Conservation (phyloP, 2,888 invertebrate genomes). For the Eurois occulta region DNA sequence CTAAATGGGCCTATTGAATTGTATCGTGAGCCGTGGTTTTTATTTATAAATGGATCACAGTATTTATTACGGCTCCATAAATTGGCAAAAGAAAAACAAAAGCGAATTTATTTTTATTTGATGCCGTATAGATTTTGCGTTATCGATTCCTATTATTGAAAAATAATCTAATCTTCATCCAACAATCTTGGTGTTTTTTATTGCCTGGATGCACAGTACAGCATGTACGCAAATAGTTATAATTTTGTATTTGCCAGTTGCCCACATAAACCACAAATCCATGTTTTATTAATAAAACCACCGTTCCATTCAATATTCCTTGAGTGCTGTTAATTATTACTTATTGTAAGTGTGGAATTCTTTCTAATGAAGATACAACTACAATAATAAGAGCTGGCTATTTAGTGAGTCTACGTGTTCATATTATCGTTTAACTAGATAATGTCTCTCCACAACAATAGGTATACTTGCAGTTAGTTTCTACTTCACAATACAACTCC, state of each 20-base stretch:
- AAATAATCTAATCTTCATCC: constrained; percentile 22
- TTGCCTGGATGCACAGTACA: no score
- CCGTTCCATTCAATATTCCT: not conserved
- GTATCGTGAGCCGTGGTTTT: constrained; percentile 67
- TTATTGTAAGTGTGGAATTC: constrained; percentile 18
- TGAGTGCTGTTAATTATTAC: not conserved
- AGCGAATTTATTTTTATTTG: constrained; percentile 13
- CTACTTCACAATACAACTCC: constrained; percentile 12
- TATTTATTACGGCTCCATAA: constrained; percentile 34
- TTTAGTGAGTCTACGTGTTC: constrained; percentile 19
- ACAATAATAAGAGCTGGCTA: not conserved
- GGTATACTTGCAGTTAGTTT: constrained; percentile 36
- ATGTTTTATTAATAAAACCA: not conserved
- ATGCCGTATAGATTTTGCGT: constrained; percentile 9
- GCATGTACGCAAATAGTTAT: not conserved
- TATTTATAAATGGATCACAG: constrained; percentile 15
- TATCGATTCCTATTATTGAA: constrained; percentile 8
- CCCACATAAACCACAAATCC: not conserved
- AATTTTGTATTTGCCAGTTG: not conserved
- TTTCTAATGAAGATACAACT: constrained; percentile 7
- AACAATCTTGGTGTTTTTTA: constrained; percentile 3
- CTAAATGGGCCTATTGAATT: constrained; percentile 87
- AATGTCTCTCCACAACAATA: constrained; percentile 14
- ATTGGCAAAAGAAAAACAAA: constrained; percentile 9
- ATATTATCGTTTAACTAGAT: constrained; percentile 44